Base-by-base conservation (phyloP, 1,140 invertebrate species). In the Homarus americanus region DNA sequence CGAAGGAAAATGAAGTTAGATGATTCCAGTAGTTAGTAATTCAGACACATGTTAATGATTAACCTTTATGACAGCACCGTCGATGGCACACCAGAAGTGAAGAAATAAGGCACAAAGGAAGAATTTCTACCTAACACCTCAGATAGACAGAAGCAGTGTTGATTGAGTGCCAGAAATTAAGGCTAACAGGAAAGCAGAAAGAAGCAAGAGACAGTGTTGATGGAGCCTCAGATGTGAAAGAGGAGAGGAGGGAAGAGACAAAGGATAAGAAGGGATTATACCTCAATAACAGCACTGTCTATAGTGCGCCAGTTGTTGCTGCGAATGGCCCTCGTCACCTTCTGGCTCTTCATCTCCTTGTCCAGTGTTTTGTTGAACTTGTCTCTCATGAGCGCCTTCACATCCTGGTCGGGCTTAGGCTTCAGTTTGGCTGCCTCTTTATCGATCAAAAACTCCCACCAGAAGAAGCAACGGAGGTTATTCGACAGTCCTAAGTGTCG, bases 261-360 rank as follows among this genome's bases (percentile, higher is more conserved):
- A 75, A 34, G 34, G 32, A 4, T 4, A 75, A 75, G 32, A 38
- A 38, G 17, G 17, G n/a, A 75, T 2, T n/a, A n/a, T 75, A 92
- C 93, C 87, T 93, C 92, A 58, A 93, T 93, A 15, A 93, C 92
- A 17, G 87, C 84, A 15, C 79, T 38, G 79, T 93, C 93, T n/a
- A 93, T 92, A 12, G 17, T 17, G 66, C 85, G 82, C 82, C 91
- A 90, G 49, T 73, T 86, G 34, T 91, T 84, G 44, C 91, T 92
- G 24, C 90, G 58, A 0, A 87, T 93, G 53, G 88, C 86, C 24
- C 92, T 82, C 20, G 28, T n/a, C 38, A 92, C 38, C 12, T 86
- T 73, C 84, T 93, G 92, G 44, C 72, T 84, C 92, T 92, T 93
- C 80, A 91, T 91, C 84, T 89, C 82, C 72, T 90, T 92, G 32